phyloP scores from a whole-genome alignment of 2,888 invertebrate species.

The Lasioglossum pauxillum region DNA sequence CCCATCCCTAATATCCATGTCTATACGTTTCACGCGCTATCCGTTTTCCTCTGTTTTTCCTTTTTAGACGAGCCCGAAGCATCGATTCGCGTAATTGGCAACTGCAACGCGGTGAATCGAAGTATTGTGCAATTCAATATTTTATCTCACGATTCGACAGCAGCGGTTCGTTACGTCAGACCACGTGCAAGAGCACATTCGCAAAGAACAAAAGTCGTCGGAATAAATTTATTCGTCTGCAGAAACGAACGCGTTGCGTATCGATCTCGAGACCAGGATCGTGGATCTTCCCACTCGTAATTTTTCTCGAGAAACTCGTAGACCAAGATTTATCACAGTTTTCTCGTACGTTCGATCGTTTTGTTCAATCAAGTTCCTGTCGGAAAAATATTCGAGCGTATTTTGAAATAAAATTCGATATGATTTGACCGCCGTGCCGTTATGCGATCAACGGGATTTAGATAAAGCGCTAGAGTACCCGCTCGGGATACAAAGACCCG shows the following conservation, averaged over 20 bases:
- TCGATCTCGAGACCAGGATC: neutral
- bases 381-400: neutral
- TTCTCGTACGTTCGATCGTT: neutral
- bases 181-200: neutral
- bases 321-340: neutral
- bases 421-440: neutral
- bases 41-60: neutral
- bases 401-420: neutral
- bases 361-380: neutral
- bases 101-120: conserved; percentile 6
- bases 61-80: neutral
- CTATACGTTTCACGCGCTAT: neutral
- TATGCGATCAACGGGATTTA: neutral
- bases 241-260: neutral
- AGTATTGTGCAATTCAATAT: conserved; percentile 19
- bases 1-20: neutral
- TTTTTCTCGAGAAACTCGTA: neutral
- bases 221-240: neutral
- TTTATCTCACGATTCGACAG: conserved; percentile 19
- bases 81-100: conserved; percentile 6
- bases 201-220: neutral
- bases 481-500: neutral
- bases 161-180: neutral
- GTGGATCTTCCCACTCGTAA: neutral
- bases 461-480: neutral